phyloP scores from a whole-genome alignment of 2,797 vertebrate species.

The Schizopygopsis pylzovi region DNA sequence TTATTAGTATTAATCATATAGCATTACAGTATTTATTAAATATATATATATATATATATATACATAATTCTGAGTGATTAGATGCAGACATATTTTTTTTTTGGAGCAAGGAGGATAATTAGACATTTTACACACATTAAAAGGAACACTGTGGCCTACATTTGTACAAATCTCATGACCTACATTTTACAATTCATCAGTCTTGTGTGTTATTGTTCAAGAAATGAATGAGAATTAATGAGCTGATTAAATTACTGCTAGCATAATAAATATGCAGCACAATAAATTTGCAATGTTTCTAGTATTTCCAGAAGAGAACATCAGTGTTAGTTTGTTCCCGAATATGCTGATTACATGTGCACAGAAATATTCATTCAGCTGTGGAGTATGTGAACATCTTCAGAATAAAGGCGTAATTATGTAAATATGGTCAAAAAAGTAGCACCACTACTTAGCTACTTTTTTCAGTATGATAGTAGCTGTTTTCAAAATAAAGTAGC shows the following conservation, averaged over 20 bases:
- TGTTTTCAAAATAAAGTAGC: not conserved
- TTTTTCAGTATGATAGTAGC: not conserved
- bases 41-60: too few relatives aligned
- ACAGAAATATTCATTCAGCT: not conserved
- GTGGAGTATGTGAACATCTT: not conserved
- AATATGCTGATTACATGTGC: not conserved
- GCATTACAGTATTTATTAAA: not conserved
- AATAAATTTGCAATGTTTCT: not conserved
- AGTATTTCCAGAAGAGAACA: slow-evolving; percentile 7
- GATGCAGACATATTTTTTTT: not conserved
- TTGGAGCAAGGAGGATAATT: not conserved
- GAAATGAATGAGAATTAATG: slow-evolving; percentile 22
- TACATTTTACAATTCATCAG: slow-evolving; percentile 1
- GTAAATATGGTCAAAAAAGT: not conserved
- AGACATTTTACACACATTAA: not conserved
- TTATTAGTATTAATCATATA: too few relatives aligned
- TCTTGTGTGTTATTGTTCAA: slow-evolving; percentile 21
- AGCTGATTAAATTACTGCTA: slow-evolving; percentile 18
- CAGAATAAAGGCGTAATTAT: not conserved
- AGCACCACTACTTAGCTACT: not conserved
- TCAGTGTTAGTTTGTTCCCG: not conserved
- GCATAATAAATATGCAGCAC: not conserved
- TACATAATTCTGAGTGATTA: too few relatives aligned
- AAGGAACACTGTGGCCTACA: not conserved
- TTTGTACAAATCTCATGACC: not conserved